phyloP scores from a whole-genome alignment of 1,140 invertebrate genomes.

The Ceratina calcarata region DNA sequence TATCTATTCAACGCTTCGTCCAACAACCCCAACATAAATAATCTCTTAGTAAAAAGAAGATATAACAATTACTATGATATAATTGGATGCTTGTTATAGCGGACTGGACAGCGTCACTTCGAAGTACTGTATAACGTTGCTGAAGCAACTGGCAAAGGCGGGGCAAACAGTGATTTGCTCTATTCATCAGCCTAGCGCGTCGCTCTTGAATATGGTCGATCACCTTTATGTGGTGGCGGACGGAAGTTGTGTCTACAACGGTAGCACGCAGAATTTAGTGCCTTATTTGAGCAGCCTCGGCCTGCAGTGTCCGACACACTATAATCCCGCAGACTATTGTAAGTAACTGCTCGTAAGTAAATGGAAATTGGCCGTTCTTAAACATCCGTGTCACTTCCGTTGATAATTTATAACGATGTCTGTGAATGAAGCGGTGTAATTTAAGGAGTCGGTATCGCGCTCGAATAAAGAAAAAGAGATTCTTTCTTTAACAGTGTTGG shows the following conservation, averaged over 20 bases:
- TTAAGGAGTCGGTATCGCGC: too few relatives aligned
- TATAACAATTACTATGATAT: background rate
- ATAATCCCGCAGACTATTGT: constrained; percentile 96
- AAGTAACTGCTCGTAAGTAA: constrained; percentile 74
- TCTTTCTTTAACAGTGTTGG: constrained; percentile 84
- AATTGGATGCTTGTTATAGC: constrained; percentile 78
- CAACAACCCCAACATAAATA: constrained; percentile 1
- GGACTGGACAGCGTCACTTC: constrained; percentile 93
- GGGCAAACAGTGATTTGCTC: constrained; percentile 92
- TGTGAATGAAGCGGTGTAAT: too few relatives aligned
- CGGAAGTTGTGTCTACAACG: constrained; percentile 92
- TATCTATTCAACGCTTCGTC: constrained; percentile 72
- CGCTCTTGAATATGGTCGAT: constrained; percentile 94
- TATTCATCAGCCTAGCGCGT: constrained; percentile 95
- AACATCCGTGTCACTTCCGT: background rate
- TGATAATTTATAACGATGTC: background rate
- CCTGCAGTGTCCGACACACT: constrained; percentile 90
- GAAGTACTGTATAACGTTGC: constrained; percentile 88
- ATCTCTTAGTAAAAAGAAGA: too few relatives aligned
- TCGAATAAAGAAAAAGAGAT: background rate
- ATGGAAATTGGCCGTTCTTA: background rate
- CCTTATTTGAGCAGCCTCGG: constrained; percentile 88
- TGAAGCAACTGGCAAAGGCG: constrained; percentile 88
- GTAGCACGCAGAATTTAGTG: constrained; percentile 86
- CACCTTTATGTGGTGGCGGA: constrained; percentile 91